These are phyloP conservation scores for Epizoanthus ramosus DNA, from an alignment of 92 coral and sea anemone species.

Conservation along the genomic window DNA sequence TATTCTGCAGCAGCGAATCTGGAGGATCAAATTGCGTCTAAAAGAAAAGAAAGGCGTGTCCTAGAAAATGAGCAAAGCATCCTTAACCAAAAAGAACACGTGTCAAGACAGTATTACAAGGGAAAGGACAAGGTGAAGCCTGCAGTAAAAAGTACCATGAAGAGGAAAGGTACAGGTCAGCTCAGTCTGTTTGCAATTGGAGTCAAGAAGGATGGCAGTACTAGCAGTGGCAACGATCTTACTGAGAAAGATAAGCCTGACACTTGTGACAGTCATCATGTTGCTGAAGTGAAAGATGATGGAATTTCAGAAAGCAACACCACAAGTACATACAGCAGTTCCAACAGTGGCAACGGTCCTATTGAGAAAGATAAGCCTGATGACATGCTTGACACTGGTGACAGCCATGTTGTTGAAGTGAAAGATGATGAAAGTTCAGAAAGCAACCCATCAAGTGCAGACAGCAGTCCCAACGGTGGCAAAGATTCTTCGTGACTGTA, in stretches of 20 bases:
- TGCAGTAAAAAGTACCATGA: constrained; percentile 22
- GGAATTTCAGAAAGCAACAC: constrained; percentile 11
- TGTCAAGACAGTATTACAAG: constrained; percentile 40
- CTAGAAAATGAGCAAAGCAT: constrained; percentile 43
- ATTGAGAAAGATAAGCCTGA: constrained; percentile 1
- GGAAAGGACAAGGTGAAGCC: constrained; percentile 33
- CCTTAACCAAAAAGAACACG: constrained; percentile 40
- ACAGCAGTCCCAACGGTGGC: too few relatives aligned
- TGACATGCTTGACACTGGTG: background rate
- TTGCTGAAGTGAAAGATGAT: constrained; percentile 4
- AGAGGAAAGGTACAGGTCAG: too few relatives aligned
- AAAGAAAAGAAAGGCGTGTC: constrained; percentile 45
- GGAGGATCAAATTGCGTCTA: constrained; percentile 41
- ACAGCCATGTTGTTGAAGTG: background rate
- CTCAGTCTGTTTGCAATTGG: constrained; percentile 40
- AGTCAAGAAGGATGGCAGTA: constrained; percentile 13
- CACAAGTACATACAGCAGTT: too few relatives aligned
- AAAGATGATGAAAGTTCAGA: constrained; percentile 9
- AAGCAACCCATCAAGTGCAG: too few relatives aligned
- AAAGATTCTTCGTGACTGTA: too few relatives aligned
- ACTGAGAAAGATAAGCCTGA: background rate
- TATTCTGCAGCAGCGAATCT: constrained; percentile 47
- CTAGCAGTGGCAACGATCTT: background rate
- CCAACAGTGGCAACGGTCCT: background rate
- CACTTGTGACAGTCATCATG: background rate